Evolutionary conservation across 2,797 vertebrate species (phyloP), one percentile per base, ranked within the genome.

Genomic region (Gallirallus australis): DNA sequence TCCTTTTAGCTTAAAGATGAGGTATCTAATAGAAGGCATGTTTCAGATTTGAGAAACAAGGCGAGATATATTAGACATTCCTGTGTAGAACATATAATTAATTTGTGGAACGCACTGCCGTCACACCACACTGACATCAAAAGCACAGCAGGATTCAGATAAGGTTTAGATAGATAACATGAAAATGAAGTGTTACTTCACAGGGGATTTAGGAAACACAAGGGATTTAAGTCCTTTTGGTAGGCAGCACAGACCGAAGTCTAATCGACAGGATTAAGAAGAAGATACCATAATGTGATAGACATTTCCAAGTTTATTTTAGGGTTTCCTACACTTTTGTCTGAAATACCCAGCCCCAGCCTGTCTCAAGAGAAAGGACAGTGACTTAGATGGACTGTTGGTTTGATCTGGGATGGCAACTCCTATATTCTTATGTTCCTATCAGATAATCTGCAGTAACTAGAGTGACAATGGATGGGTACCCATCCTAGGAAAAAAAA

Each of bases 391-490:
- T 21, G 53, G 75, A 89, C 94, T 76, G 82, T 31, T 77, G 90
- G 48, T 60, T 79, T 93, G 66, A 94, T 86, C 47, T 84, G 59
- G 31, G 72, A 68, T n/a, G 66, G 85, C 93, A 96, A 89, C 56
- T 76, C 73, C 76, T 86, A 66, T 90, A 89, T 86, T 95, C 79
- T 86, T 87, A 63, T 17, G 31, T 27, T 83, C 33, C 66, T 91
- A 66, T 79, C 76, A 88, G 59, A 91, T 61, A 79, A 83, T 63
- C 71, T 60, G 53, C 3, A 2, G 63, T 82, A 91, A 96, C 76
- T 70, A 81, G 54, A 92, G 54, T 95, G 92, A 96, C 91, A 96
- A 90, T 8, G 68, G 93, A 96, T 84, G 60, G 70, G 76, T 64
- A 90, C 52, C 39, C 52, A 90, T 82, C 47, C 66, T 89, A 93